Conservation (phyloP, 2,888 invertebrate species). For the Smittia sp. region DNA sequence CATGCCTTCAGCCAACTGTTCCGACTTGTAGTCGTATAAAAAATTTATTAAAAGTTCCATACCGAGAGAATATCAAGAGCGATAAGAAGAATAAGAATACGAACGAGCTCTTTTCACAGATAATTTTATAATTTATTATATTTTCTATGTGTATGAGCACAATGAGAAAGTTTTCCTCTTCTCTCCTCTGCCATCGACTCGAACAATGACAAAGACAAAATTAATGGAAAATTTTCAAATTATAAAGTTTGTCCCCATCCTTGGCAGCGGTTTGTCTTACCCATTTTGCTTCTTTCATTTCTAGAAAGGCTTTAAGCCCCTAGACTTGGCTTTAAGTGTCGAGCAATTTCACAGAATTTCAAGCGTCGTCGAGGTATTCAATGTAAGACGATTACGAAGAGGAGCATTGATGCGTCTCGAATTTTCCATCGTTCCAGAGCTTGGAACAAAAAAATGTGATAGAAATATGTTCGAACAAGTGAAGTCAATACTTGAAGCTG, state of each 20-base stretch:
- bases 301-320: not conserved
- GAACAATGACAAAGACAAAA: conserved; percentile 38
- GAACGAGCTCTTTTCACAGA: conserved; percentile 29
- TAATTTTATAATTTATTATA: conserved; percentile 41
- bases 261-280: not conserved
- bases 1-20: not conserved
- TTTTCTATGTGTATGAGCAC: not conserved
- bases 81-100: conserved; percentile 39
- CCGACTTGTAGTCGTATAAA: conserved; percentile 19
- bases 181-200: not conserved
- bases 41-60: conserved; percentile 13
- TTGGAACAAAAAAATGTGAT: too few relatives aligned
- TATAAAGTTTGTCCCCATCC: conserved; percentile 20
- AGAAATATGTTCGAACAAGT: too few relatives aligned
- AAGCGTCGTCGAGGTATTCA: too few relatives aligned
- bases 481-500: too few relatives aligned
- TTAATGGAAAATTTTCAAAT: conserved; percentile 40
- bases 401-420: too few relatives aligned
- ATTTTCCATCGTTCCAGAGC: too few relatives aligned
- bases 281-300: not conserved
- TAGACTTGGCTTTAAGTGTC: not conserved
- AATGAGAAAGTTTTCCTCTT: conserved; percentile 4
- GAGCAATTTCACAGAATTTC: conserved; percentile 3
- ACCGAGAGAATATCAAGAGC: not conserved
- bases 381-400: too few relatives aligned